Percentiles rank a stretch among this genome's conserved stretches.
These are phyloP conservation scores for Tachina fera DNA, from an alignment of 2,888 invertebrate species.

Conservation along the genomic window DNA sequence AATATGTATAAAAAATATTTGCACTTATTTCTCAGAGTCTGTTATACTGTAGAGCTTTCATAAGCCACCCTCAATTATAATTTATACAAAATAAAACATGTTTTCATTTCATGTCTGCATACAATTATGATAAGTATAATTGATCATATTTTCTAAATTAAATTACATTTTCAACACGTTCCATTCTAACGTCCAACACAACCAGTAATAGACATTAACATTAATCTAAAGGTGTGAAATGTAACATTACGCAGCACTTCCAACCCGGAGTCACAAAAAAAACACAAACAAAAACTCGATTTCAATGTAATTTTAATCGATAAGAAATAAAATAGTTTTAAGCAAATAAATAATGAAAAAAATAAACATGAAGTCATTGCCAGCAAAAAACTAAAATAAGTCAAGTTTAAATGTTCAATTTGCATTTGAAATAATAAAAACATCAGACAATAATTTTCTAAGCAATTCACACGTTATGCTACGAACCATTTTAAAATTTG, in stretches of 20 bases:
- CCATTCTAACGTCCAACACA: conserved; percentile 18
- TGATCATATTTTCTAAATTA: conserved; percentile 67
- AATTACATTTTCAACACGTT: conserved; percentile 70
- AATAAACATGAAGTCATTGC: conserved; percentile 57
- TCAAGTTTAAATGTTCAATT: conserved; percentile 69
- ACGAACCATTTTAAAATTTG: conserved; percentile 10
- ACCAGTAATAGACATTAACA: conserved; percentile 46
- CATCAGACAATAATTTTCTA: conserved; percentile 56
- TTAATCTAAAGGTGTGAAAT: conserved; percentile 69
- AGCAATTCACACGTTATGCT: conserved; percentile 51
- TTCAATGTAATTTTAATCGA: conserved; percentile 57
- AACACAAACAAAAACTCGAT: conserved; percentile 38
- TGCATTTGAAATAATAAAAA: conserved; percentile 62
- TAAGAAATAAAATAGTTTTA: conserved; percentile 56
- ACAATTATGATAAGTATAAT: conserved; percentile 61
- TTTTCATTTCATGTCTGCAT: conserved; percentile 46
- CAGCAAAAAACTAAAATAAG: neutral
- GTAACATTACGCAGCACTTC: conserved; percentile 66
- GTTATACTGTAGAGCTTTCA: neutral
- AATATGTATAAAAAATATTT: too few relatives aligned
- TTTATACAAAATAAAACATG: conserved; percentile 26
- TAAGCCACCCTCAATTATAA: neutral
- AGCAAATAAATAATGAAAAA: conserved; percentile 7
- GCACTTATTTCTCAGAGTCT: neutral
- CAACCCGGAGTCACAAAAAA: neutral